Conservation (phyloP, 2,797 vertebrate genomes). For the Paguma larvata region DNA sequence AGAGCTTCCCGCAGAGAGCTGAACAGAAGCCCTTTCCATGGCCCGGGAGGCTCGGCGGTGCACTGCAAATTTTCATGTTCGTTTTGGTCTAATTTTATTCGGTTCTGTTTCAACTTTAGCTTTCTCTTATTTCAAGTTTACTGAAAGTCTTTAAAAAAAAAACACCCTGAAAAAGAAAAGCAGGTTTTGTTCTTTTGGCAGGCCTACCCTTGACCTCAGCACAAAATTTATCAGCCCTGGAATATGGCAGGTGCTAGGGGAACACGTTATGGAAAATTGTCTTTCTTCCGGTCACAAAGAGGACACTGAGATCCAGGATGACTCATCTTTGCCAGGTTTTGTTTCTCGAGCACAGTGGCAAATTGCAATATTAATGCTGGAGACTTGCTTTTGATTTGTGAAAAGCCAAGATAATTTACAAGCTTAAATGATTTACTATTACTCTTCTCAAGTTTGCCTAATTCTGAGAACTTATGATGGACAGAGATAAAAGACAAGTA, state of each 20-base stretch:
- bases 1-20: constrained; percentile 56
- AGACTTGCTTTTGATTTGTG: constrained; percentile 59
- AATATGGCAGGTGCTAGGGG: not conserved
- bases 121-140: constrained; percentile 77
- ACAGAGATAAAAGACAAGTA: not conserved
- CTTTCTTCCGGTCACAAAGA: not conserved
- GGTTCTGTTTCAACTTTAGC: constrained; percentile 74
- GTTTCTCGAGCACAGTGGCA: not conserved
- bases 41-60: not conserved
- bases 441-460: not conserved
- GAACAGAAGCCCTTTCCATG: constrained; percentile 19
- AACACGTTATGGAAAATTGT: not conserved
- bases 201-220: constrained; percentile 68
- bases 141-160: constrained; percentile 69
- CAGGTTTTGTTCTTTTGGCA: constrained; percentile 66
- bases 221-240: constrained; percentile 62
- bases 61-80: not conserved
- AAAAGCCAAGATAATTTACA: constrained; percentile 43
- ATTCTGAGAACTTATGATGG: constrained; percentile 28
- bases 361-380: not conserved
- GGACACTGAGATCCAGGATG: not conserved
- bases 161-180: not conserved
- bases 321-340: not conserved
- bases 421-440: constrained; percentile 47
- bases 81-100: constrained; percentile 61